Conservation (phyloP, 2,888 invertebrate genomes). For the Azorinus chamasolen region DNA sequence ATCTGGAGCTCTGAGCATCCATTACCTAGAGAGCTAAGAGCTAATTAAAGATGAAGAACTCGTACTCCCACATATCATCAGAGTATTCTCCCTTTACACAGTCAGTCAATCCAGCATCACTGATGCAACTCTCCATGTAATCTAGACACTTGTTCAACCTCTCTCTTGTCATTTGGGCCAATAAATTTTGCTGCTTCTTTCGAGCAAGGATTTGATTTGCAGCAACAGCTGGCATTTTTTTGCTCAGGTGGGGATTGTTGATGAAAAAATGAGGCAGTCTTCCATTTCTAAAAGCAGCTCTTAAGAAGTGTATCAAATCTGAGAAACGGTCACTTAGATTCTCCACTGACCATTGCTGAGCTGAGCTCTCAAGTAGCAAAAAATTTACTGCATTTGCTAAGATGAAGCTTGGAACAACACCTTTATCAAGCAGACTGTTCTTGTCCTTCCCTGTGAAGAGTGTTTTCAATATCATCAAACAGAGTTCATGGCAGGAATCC, state of each 20-base stretch:
- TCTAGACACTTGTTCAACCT: conserved; percentile 66
- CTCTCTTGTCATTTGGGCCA: conserved; percentile 65
- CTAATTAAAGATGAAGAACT: conserved; percentile 68
- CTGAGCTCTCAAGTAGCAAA: conserved; percentile 75
- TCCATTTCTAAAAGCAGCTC: conserved; percentile 68
- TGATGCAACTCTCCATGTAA: conserved; percentile 70
- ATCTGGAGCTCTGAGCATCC: no score
- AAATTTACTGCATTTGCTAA: conserved; percentile 72
- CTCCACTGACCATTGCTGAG: conserved; percentile 74
- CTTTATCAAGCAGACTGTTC: conserved; percentile 70
- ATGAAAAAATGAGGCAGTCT: conserved; percentile 77
- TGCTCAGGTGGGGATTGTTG: conserved; percentile 75
- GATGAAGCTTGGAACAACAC: conserved; percentile 63
- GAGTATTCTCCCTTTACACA: conserved; percentile 75
- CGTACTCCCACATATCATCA: conserved; percentile 80
- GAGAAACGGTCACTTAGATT: conserved; percentile 73
- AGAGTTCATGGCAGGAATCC: conserved; percentile 68
- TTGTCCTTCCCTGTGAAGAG: conserved; percentile 69
- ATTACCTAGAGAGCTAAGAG: no score
- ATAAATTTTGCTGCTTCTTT: conserved; percentile 74
- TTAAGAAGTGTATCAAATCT: conserved; percentile 75
- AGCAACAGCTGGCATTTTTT: conserved; percentile 70
- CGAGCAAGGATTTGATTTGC: conserved; percentile 60
- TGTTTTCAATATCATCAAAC: conserved; percentile 73
- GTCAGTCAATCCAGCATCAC: conserved; percentile 67